A percentile compares a stretch with the other conserved stretches of the same genome.
These are phyloP conservation scores for Xylota sylvarum DNA, from an alignment of 2,888 invertebrate genomes.

Conservation along the genomic window DNA sequence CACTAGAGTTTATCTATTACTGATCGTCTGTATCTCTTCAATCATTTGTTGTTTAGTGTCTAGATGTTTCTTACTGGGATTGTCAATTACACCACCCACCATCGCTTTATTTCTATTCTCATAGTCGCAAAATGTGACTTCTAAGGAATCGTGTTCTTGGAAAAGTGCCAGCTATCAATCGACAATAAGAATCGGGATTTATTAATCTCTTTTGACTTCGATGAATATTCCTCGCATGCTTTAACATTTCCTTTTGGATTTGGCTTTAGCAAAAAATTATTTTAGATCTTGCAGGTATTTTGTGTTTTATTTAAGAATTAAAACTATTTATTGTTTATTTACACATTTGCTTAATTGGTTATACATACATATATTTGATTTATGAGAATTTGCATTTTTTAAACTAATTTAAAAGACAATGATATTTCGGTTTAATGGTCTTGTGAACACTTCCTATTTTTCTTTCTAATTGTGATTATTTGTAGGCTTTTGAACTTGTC, in stretches of 20 bases:
- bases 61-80: too few relatives aligned
- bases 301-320: background rate
- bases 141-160: too few relatives aligned
- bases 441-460: constrained; percentile 38
- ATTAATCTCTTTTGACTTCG: background rate
- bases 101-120: too few relatives aligned
- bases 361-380: constrained; percentile 2
- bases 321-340: constrained; percentile 24
- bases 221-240: constrained; percentile 1
- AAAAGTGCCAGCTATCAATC: too few relatives aligned
- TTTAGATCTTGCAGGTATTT: constrained; percentile 1
- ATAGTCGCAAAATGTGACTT: too few relatives aligned
- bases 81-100: too few relatives aligned
- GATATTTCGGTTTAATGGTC: background rate
- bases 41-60: too few relatives aligned
- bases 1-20: too few relatives aligned
- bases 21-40: too few relatives aligned
- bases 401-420: constrained; percentile 1
- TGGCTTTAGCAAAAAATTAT: constrained; percentile 24
- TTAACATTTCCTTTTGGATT: background rate
- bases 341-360: constrained; percentile 20
- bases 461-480: constrained; percentile 70
- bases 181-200: too few relatives aligned
- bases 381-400: constrained; percentile 14
- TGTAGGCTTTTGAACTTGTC: constrained; percentile 49